Conservation (phyloP, 2,113 vertebrate species). For the Aptenodytes forsteri region DNA sequence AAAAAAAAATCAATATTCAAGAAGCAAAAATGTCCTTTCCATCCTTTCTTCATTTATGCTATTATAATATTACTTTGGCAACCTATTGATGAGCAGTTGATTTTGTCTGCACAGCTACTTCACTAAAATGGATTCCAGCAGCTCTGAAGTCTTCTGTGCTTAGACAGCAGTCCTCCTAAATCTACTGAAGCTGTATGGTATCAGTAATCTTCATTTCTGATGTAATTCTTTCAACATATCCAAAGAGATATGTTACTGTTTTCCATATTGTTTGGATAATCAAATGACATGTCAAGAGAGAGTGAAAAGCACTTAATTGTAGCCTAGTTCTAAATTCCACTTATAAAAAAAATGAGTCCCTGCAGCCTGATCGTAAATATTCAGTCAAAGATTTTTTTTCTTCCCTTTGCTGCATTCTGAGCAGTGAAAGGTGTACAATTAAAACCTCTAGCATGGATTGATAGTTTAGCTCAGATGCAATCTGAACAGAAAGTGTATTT, state of each 20-base stretch:
- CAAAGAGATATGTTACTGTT: neutral
- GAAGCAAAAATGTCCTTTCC: conserved; percentile 33
- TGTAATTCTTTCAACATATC: neutral
- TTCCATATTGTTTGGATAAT: neutral
- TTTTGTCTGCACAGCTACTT: neutral
- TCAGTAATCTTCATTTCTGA: neutral
- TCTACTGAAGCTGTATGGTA: neutral
- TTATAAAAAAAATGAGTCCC: neutral
- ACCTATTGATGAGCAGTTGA: neutral
- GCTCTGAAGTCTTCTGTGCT: neutral
- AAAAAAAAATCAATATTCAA: neutral
- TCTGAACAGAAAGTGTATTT: neutral
- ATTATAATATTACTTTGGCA: conserved; percentile 31
- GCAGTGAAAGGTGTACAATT: neutral
- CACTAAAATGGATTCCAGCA: neutral
- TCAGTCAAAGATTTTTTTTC: neutral
- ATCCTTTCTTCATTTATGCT: neutral
- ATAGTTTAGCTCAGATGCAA: neutral
- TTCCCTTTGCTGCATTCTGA: neutral
- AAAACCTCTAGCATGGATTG: neutral
- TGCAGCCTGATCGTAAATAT: neutral
- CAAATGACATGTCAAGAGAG: neutral
- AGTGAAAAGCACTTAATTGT: neutral
- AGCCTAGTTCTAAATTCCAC: neutral
- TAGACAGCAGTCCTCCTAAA: conserved; percentile 1